These are phyloP conservation scores for Galerucella calmariensis DNA, from an alignment of 2,888 invertebrate genomes.

Conservation along the genomic window DNA sequence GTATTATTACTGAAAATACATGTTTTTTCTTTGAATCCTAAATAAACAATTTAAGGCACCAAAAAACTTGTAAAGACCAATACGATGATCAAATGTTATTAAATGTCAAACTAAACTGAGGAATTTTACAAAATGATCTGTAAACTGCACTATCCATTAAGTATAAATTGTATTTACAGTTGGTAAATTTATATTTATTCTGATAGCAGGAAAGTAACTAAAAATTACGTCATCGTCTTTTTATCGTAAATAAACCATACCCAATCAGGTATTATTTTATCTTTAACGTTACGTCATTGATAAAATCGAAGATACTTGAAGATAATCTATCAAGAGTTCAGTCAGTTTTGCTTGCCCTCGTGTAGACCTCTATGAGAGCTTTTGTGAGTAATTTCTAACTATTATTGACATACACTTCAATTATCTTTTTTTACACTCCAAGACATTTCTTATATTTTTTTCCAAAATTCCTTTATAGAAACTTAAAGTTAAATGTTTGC, in stretches of 20 bases:
- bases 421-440: neutral
- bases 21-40: no score
- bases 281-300: slow-evolving; percentile 19
- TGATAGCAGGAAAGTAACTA: no score
- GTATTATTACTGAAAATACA: no score
- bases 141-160: no score
- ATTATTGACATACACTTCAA: neutral
- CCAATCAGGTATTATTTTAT: slow-evolving; percentile 18
- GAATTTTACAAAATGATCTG: no score
- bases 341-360: neutral
- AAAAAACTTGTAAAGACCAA: no score
- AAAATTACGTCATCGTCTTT: no score
- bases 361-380: neutral
- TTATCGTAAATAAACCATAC: neutral
- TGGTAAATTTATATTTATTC: no score
- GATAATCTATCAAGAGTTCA: slow-evolving; percentile 10
- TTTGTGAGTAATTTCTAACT: slow-evolving; percentile 11
- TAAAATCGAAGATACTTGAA: slow-evolving; percentile 17
- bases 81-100: neutral
- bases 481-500: no score
- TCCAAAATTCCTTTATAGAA: no score
- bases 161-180: no score
- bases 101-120: neutral
- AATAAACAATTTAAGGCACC: no score
- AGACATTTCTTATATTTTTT: neutral